Evolutionary conservation across 2,797 vertebrate genomes (phyloP).

Genomic region (Dendrocincla fuliginosa): DNA sequence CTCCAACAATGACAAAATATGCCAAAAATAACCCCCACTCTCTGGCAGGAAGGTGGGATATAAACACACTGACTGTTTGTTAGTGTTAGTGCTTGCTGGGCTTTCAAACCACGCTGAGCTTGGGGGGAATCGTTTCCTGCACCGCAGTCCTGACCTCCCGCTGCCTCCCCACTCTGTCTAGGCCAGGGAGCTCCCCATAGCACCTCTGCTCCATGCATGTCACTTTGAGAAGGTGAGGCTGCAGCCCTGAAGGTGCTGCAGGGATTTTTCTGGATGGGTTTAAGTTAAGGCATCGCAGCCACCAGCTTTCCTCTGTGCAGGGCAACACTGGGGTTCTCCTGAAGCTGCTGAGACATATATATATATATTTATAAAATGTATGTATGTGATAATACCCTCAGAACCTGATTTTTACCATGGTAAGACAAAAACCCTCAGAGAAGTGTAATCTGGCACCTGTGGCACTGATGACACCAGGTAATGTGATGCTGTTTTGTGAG

Average conservation of each 20-base stretch:
- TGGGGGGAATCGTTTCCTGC: neutral
- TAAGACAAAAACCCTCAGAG: neutral
- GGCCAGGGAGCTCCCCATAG: neutral
- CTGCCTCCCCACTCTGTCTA: neutral
- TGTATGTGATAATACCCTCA: neutral
- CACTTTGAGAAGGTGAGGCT: neutral
- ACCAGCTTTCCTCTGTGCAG: neutral
- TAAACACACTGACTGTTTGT: conserved; percentile 30
- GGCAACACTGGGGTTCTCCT: neutral
- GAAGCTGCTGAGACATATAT: neutral
- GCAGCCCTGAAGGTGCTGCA: neutral
- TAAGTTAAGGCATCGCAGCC: neutral
- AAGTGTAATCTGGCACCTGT: neutral
- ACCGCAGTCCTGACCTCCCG: neutral
- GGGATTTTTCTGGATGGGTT: neutral
- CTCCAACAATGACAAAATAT: neutral
- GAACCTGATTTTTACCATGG: neutral
- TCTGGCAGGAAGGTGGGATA: neutral
- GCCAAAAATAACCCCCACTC: neutral
- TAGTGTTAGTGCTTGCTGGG: neutral
- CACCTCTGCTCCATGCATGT: neutral
- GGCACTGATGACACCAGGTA: neutral
- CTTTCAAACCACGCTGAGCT: neutral
- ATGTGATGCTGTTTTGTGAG: rapidly evolving
- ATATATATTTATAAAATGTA: neutral